These are phyloP conservation scores for Cygnus atratus DNA, from an alignment of 2,113 vertebrate genomes.

Conservation along the genomic window DNA sequence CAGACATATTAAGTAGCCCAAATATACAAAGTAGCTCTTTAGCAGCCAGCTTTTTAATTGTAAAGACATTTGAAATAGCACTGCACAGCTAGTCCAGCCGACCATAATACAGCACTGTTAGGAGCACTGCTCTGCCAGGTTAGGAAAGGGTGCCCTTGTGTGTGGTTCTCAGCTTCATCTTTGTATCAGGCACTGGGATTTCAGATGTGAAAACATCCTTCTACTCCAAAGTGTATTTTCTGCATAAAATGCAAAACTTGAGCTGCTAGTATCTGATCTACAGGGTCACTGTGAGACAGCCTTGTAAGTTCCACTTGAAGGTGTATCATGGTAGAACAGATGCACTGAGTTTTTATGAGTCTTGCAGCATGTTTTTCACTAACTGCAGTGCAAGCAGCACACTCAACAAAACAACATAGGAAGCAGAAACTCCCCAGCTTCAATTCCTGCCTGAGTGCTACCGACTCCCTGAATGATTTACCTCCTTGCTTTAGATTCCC, in stretches of 20 bases:
- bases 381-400: not conserved
- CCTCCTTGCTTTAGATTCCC: slow-evolving; percentile 16
- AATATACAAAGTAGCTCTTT: too few relatives aligned
- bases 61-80: not conserved
- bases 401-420: not conserved
- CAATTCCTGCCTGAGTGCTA: not conserved
- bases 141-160: not conserved
- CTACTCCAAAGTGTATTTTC: not conserved
- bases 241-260: not conserved
- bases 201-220: not conserved
- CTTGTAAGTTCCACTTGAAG: not conserved
- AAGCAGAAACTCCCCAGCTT: not conserved
- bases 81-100: not conserved
- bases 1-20: too few relatives aligned
- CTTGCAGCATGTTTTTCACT: not conserved
- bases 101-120: not conserved
- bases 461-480: not conserved
- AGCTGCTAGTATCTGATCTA: not conserved
- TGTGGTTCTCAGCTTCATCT: not conserved
- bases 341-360: not conserved
- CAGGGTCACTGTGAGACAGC: not conserved
- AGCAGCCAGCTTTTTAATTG: not conserved
- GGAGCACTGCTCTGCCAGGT: not conserved
- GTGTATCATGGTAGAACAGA: fast-evolving
- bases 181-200: not conserved